Conservation (phyloP, 2,113 vertebrate genomes). For the Corythaeola cristata region DNA sequence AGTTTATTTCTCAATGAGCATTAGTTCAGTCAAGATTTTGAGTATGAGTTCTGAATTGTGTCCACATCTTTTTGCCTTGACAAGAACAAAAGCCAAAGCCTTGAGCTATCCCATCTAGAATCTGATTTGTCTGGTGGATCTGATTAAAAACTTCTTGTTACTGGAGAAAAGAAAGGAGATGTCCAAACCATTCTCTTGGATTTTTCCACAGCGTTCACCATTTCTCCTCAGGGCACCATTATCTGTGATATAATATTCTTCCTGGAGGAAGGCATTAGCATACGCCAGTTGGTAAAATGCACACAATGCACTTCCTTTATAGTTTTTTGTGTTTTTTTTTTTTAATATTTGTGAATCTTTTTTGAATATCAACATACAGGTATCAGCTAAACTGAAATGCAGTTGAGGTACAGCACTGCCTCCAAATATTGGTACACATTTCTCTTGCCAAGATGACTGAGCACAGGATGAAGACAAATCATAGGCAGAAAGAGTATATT, state of each 20-base stretch:
- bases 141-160: background rate
- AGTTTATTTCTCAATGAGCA: background rate
- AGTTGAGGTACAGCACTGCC: background rate
- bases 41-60: background rate
- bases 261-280: background rate
- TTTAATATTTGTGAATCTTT: background rate
- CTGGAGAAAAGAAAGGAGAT: background rate
- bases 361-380: background rate
- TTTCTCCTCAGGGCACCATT: background rate
- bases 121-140: background rate
- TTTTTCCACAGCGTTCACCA: background rate
- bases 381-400: background rate
- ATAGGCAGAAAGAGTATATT: background rate
- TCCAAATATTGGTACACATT: background rate
- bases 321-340: too few relatives aligned
- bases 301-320: background rate
- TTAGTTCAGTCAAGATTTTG: background rate
- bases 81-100: background rate
- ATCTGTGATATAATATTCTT: background rate
- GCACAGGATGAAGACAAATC: background rate
- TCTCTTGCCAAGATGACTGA: background rate
- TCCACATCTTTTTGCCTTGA: background rate
- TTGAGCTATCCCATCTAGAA: background rate
- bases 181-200: background rate
- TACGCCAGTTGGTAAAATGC: background rate